Base-by-base conservation (phyloP, 2,888 invertebrate species). In the Nesidiocoris tenuis region DNA sequence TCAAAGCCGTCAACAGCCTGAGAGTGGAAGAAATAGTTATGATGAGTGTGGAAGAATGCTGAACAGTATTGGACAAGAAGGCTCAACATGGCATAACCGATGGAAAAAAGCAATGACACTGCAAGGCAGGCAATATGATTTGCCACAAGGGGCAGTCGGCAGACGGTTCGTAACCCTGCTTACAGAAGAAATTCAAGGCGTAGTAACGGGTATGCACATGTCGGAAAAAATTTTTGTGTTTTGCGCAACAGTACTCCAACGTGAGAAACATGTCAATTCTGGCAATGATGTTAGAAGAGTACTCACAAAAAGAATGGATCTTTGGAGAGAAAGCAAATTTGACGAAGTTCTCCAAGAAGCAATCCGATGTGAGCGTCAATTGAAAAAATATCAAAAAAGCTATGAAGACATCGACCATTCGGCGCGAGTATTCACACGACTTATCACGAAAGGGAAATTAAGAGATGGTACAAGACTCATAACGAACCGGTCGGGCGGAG, bases 321-420 rank as follows among this genome's bases (percentile, higher is more conserved):
- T 64, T 1, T 64, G 64, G 64, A 64, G 64, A 23, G 16, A 64
- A 12, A n/a, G 17, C 24, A 64, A 22, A 17, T 23, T 64, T n/a
- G 64, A 64, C 7, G 64, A 64, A 25, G 17, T 64, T 16, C n/a
- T 64, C 64, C 23, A 23, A 23, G 64, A 64, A n/a, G 64, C 64
- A 3, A 25, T 24, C 12, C 23, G 64, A 5, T 23, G 64, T n/a
- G 24, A 64, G 7, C 64, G 64, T 1, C 23, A 22, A 7, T 17
- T 64, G 1, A 22, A 22, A 1, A 1, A 2, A 9, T 17, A 19
- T 2, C 61, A 9, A 61, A 17, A 7, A 61, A 18, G 1, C 21
- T 17, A 57, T 57, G 22, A 17, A 2, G 18, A 7, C 9, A 22
- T 9, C 9, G 16, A 61, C 2, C 61, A 61, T 7, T 2, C 9